phyloP scores from a whole-genome alignment of 2,888 invertebrate genomes.

The Aspidapion aeneum region DNA sequence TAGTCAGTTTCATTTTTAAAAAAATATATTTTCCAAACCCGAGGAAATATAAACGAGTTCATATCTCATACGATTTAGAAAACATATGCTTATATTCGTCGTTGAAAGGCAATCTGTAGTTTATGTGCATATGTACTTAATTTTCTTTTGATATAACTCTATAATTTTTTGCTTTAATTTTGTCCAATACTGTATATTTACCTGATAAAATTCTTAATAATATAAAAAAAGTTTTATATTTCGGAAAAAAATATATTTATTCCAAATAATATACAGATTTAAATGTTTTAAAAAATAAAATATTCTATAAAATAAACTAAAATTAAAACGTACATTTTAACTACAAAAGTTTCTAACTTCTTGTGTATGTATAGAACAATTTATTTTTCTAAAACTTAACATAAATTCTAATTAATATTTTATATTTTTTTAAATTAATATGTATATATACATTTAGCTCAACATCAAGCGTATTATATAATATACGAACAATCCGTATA shows the following conservation, averaged over 20 bases:
- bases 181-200: too few species aligned
- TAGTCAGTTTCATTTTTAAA: too few species aligned
- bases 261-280: conserved; percentile 36
- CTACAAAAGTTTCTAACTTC: neutral
- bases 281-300: conserved; percentile 35
- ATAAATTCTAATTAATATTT: conserved; percentile 25
- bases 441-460: conserved; percentile 22
- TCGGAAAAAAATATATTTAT: conserved; percentile 39
- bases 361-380: conserved; percentile 17
- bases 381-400: conserved; percentile 31
- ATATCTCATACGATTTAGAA: too few species aligned
- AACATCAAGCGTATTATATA: conserved; percentile 27
- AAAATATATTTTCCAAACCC: too few species aligned
- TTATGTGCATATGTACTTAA: too few species aligned
- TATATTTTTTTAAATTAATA: conserved; percentile 19
- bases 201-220: neutral
- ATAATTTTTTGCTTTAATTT: too few species aligned
- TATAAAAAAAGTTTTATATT: neutral
- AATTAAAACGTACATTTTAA: conserved; percentile 13
- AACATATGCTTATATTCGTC: too few species aligned
- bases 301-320: conserved; percentile 31
- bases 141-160: too few species aligned
- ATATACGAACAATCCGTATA: conserved; percentile 28
- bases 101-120: too few species aligned
- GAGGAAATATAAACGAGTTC: too few species aligned